A percentile compares a stretch with the other conserved stretches of the same genome.
These are phyloP conservation scores for Amphipyra berbera DNA, from an alignment of 2,888 invertebrate genomes.

Conservation along the genomic window DNA sequence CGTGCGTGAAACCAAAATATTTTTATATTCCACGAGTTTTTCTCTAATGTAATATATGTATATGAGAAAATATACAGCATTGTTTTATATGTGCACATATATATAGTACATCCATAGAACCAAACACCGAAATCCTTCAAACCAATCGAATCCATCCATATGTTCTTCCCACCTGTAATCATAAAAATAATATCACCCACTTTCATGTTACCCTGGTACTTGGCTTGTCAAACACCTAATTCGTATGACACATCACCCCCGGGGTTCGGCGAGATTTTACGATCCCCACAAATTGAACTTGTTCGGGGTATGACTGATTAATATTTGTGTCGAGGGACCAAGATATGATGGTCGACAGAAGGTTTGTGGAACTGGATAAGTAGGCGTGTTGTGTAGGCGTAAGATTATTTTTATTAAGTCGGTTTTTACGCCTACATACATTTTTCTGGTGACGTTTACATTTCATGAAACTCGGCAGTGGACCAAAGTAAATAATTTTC, in stretches of 20 bases:
- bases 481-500: too few species aligned
- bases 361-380: slow-evolving; percentile 17
- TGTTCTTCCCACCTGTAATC: slow-evolving; percentile 27
- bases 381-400: slow-evolving; percentile 1
- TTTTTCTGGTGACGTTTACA: too few species aligned
- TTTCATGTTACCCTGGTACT: slow-evolving; percentile 21
- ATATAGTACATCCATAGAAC: too few species aligned
- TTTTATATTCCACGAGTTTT: too few species aligned
- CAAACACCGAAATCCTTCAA: not conserved
- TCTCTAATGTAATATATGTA: too few species aligned
- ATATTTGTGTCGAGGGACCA: slow-evolving; percentile 63
- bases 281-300: slow-evolving; percentile 63
- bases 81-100: too few species aligned
- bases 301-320: slow-evolving; percentile 62
- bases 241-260: slow-evolving; percentile 61
- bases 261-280: slow-evolving; percentile 60
- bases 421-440: too few species aligned
- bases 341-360: slow-evolving; percentile 17
- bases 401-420: not conserved
- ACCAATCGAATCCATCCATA: slow-evolving; percentile 22
- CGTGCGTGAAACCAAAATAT: too few species aligned
- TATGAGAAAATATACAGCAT: too few species aligned
- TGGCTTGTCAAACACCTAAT: slow-evolving; percentile 60
- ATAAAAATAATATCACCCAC: slow-evolving; percentile 40
- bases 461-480: too few species aligned